Percentiles rank a stretch among this genome's conserved stretches.
phyloP scores from a whole-genome alignment of 2,888 invertebrate genomes.

The Apodemia duryi region DNA sequence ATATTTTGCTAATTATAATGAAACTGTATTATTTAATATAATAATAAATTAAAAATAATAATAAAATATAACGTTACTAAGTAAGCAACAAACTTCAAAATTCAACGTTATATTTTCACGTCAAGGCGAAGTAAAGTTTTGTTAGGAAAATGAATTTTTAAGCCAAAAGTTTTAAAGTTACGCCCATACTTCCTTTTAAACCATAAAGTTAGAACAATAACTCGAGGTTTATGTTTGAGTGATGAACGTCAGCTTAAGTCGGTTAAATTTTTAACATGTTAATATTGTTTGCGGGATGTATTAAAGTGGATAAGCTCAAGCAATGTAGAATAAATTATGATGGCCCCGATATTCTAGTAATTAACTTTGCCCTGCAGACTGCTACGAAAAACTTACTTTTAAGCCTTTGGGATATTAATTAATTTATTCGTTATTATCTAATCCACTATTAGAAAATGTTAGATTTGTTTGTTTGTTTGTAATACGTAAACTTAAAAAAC shows the following conservation, averaged over 20 bases:
- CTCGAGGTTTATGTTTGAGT: conserved; percentile 9
- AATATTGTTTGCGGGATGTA: neutral
- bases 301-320: neutral
- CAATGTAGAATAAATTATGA: conserved; percentile 3
- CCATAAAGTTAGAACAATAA: conserved; percentile 11
- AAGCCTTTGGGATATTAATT: too few species aligned
- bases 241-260: conserved; percentile 8
- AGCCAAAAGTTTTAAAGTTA: conserved; percentile 12
- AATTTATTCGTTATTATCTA: too few species aligned
- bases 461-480: too few species aligned
- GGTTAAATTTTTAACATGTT: conserved; percentile 12
- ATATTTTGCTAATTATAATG: neutral
- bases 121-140: conserved; percentile 3
- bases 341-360: neutral
- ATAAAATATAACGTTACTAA: too few species aligned
- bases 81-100: neutral
- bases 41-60: too few species aligned
- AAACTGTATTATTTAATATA: neutral
- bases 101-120: conserved; percentile 2
- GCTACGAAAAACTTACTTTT: too few species aligned
- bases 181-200: neutral
- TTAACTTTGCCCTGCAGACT: neutral
- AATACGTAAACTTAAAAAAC: too few species aligned
- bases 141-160: conserved; percentile 13
- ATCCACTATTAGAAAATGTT: too few species aligned